Percentiles rank a stretch among this genome's conserved stretches.
phyloP scores from a whole-genome alignment of 2,797 vertebrate species.

The Leptodactylus fallax region DNA sequence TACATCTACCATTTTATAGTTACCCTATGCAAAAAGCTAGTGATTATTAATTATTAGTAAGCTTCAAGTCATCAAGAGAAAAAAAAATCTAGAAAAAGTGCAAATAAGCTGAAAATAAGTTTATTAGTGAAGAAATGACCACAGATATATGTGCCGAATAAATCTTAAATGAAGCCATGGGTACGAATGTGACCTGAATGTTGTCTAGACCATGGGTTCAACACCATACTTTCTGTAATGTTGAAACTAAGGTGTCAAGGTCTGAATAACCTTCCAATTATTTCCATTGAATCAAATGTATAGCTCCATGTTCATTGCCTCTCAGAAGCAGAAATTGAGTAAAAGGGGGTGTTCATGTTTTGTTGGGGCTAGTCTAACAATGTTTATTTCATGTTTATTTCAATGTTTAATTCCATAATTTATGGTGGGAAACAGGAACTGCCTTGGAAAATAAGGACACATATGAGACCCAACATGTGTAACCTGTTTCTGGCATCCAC shows the following conservation, averaged over 20 bases:
- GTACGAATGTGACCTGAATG: background rate
- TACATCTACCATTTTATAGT: background rate
- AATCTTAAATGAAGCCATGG: background rate
- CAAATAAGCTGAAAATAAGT: background rate
- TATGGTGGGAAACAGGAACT: slow-evolving; percentile 28
- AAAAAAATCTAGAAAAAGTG: background rate
- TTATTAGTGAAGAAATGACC: background rate
- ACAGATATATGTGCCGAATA: background rate
- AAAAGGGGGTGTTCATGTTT: background rate
- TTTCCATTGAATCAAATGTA: background rate
- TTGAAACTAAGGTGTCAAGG: background rate
- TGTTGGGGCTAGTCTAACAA: background rate
- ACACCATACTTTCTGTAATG: background rate
- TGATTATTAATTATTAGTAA: background rate
- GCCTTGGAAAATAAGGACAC: slow-evolving; percentile 12
- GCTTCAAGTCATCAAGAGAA: background rate
- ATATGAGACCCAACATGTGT: background rate
- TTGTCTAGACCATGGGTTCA: background rate
- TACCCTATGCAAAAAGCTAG: background rate
- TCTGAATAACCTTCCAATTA: background rate
- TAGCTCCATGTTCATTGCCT: background rate
- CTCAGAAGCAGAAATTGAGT: background rate
- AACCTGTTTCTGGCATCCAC: slow-evolving; percentile 6
- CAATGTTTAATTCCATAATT: background rate
- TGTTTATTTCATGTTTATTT: background rate